Evolutionary conservation across 2,888 invertebrate genomes (phyloP).

Genomic region (Melangyna quadrimaculata): DNA sequence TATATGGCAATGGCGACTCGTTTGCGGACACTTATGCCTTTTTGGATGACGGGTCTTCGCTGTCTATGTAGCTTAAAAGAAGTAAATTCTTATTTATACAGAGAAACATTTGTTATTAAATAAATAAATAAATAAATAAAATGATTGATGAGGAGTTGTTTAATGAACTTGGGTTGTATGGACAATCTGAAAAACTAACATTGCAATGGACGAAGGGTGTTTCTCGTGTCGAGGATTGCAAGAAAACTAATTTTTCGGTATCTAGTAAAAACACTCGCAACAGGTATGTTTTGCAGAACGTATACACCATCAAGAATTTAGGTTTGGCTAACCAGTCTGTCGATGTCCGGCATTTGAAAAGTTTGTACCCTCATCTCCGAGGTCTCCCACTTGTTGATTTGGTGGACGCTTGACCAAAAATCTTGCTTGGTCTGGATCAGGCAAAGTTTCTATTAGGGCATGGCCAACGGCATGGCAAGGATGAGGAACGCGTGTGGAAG

Average conservation of each 20-base stretch:
- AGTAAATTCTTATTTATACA: too few species aligned
- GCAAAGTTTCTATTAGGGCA: conserved; percentile 12
- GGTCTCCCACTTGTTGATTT: background rate
- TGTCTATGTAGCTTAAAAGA: too few species aligned
- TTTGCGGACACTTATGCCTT: conserved; percentile 27
- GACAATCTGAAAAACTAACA: conserved; percentile 5
- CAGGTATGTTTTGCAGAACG: conserved; percentile 5
- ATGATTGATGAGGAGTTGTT: conserved; percentile 30
- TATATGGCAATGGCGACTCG: conserved; percentile 1
- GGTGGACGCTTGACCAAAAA: conserved; percentile 3
- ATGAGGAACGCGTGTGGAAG: conserved; percentile 13
- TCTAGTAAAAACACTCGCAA: background rate
- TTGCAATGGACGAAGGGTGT: conserved; percentile 34
- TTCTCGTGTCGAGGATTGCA: background rate
- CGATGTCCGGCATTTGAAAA: background rate
- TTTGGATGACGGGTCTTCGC: conserved; percentile 31
- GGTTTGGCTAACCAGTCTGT: background rate
- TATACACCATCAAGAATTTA: background rate
- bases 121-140: too few species aligned
- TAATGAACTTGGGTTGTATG: conserved; percentile 26
- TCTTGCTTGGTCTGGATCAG: conserved; percentile 23
- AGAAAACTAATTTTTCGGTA: background rate
- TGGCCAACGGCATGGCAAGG: conserved; percentile 9
- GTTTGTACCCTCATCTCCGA: background rate
- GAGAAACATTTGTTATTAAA: too few species aligned